Percentiles rank a stretch among this genome's conserved stretches.
Evolutionary conservation across 2,797 vertebrate genomes (phyloP).

Genomic region (Semaprochilodus insignis): DNA sequence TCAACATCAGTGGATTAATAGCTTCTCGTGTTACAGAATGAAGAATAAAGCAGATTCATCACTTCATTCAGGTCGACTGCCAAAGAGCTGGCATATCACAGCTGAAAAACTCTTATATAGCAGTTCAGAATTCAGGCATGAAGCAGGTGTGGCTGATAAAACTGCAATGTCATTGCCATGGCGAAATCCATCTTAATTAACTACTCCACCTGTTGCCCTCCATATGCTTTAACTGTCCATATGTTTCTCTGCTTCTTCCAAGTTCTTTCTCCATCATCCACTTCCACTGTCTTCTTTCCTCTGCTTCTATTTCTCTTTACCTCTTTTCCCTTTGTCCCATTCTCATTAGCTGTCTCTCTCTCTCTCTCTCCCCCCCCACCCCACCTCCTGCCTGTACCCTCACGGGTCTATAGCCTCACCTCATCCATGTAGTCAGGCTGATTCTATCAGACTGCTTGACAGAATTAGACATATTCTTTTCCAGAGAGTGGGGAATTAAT

Average conservation of each 20-base stretch:
- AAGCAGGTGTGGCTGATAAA: conserved; percentile 35
- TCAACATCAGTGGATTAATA: background rate
- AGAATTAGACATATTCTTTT: conserved; percentile 74
- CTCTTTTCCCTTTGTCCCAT: background rate
- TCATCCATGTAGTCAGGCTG: conserved; percentile 66
- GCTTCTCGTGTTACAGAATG: background rate
- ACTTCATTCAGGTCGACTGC: no score
- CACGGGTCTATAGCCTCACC: background rate
- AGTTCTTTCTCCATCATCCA: background rate
- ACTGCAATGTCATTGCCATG: conserved; percentile 74
- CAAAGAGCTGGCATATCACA: no score
- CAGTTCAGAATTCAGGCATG: background rate
- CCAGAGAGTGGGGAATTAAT: conserved; percentile 71
- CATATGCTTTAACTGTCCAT: conserved; percentile 70
- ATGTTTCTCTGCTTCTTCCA: background rate
- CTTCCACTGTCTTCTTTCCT: background rate
- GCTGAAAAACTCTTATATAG: no score
- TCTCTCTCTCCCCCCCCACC: conserved; percentile 55
- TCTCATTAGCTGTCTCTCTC: conserved; percentile 33
- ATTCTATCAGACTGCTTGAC: conserved; percentile 69
- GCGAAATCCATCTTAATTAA: conserved; percentile 78
- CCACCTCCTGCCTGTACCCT: background rate
- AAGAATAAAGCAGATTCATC: background rate
- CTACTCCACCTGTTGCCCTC: conserved; percentile 81
- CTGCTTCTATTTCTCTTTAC: conserved; percentile 60